These are phyloP conservation scores for Microcebus murinus DNA, from an alignment of 2,113 vertebrate species.

Conservation along the genomic window DNA sequence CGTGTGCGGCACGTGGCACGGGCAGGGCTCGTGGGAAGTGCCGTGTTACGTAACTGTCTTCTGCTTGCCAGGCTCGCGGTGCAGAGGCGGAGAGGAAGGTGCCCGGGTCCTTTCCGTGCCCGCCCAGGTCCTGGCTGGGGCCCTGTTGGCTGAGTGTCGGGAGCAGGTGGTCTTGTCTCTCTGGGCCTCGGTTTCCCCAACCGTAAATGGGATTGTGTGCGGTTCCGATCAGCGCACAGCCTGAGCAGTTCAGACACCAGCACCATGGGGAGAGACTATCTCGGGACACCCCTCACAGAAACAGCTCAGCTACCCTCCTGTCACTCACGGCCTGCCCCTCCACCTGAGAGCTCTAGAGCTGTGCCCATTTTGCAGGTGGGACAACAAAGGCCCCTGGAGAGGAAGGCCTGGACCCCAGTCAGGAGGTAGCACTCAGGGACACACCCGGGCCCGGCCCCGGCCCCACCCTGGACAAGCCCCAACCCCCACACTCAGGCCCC, in stretches of 20 bases:
- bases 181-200: not conserved
- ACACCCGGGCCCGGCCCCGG: not conserved
- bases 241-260: not conserved
- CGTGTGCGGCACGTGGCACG: rapidly evolving
- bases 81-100: not conserved
- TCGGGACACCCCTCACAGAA: rapidly evolving
- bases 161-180: not conserved
- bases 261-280: not conserved
- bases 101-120: not conserved
- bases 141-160: not conserved
- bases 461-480: not conserved
- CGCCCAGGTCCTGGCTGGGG: not conserved
- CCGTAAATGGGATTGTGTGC: not conserved
- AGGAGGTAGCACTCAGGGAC: not conserved
- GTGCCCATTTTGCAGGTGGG: not conserved
- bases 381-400: not conserved
- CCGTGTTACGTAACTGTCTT: rapidly evolving
- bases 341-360: not conserved
- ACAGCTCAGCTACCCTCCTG: not conserved
- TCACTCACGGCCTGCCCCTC: rapidly evolving
- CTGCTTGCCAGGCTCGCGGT: not conserved
- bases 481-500: too few relatives aligned
- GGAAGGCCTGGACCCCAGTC: not conserved
- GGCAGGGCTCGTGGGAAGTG: rapidly evolving
- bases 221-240: not conserved